Base-by-base conservation (phyloP, 2,113 vertebrate species). In the Symphodus melops region DNA sequence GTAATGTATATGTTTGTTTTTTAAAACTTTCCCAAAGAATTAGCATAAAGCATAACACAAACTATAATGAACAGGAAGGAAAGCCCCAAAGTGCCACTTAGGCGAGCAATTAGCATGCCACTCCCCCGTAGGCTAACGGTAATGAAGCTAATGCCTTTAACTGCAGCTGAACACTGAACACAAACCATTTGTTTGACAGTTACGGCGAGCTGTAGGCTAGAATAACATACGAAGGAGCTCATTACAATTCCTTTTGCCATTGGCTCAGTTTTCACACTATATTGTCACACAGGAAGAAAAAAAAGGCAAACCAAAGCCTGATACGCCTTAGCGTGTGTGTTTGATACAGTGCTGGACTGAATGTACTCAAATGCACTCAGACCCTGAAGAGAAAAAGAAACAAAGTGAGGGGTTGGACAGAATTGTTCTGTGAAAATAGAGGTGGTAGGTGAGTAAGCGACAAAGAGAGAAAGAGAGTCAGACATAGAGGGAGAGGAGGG, bases 141-240 rank as follows among this genome's bases (percentile, higher is more conserved):
- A 79, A 67, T 69, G 62, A 46, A 80, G 61, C 61, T 85, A 64
- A 83, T 56, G 82, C 42, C 61, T 79, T 72, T 70, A 68, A 79
- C 80, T 69, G 58, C 66, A 57, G 68, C 79, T 70, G 53, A 88
- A 83, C 44, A 77, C 60, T 63, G 63, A 86, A 62, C 65, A 82
- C 80, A 86, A 86, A 82, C 74, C 72, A 66, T 86, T 90, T 88
- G 66, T 84, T 79, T 87, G 69, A 88, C 87, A 75, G 75, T 73
- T 88, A 17, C 51, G 68, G 59, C 51, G 53, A 61, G 75, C 82
- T 85, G 61, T 44, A 63, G 77, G 81, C 82, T 51, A 80, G 75
- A 84, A 74, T 61, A 81, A 85, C 77, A 85, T 75, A 75, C 70
- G 68, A 86, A 83, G 36, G 39, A 76, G 68, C 61, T 86, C 82